These are phyloP conservation scores for Pristionchus entomophagus DNA, from an alignment of 2,888 invertebrate species.

Conservation along the genomic window DNA sequence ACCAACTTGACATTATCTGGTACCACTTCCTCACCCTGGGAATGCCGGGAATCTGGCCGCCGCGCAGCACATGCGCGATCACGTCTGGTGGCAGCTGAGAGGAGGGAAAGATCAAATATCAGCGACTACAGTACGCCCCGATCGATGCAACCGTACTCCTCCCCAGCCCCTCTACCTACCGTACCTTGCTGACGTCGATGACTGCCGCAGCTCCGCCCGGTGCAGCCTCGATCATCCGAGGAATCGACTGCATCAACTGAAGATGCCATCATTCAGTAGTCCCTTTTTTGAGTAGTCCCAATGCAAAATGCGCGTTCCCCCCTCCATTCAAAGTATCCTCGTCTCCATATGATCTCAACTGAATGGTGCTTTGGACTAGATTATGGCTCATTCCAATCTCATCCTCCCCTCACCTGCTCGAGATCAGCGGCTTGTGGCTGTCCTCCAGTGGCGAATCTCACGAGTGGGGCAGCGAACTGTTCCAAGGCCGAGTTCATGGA, in stretches of 20 bases:
- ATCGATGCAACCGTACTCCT: not conserved
- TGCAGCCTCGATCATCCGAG: constrained; percentile 71
- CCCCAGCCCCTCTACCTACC: not conserved
- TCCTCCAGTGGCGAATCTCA: constrained; percentile 37
- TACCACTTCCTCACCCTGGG: constrained; percentile 63
- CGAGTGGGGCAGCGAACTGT: constrained; percentile 41
- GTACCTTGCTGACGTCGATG: constrained; percentile 70
- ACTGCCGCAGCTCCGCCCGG: constrained; percentile 64
- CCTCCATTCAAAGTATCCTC: too few relatives aligned
- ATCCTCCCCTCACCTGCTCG: constrained; percentile 10
- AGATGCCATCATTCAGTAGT: not conserved
- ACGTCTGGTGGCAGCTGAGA: constrained; percentile 69
- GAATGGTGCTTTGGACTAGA: not conserved
- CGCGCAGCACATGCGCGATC: constrained; percentile 72
- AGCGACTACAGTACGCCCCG: not conserved
- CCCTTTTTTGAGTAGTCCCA: too few relatives aligned
- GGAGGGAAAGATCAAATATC: not conserved
- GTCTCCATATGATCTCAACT: too few relatives aligned
- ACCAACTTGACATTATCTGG: too few relatives aligned
- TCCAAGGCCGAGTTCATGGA: constrained; percentile 42
- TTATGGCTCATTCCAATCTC: not conserved
- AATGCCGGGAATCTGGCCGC: constrained; percentile 73
- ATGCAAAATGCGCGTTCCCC: too few relatives aligned
- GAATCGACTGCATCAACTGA: constrained; percentile 69
- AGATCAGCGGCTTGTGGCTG: constrained; percentile 43